Conservation (phyloP, 1,140 invertebrate species). For the Zaprionus davidi region DNA sequence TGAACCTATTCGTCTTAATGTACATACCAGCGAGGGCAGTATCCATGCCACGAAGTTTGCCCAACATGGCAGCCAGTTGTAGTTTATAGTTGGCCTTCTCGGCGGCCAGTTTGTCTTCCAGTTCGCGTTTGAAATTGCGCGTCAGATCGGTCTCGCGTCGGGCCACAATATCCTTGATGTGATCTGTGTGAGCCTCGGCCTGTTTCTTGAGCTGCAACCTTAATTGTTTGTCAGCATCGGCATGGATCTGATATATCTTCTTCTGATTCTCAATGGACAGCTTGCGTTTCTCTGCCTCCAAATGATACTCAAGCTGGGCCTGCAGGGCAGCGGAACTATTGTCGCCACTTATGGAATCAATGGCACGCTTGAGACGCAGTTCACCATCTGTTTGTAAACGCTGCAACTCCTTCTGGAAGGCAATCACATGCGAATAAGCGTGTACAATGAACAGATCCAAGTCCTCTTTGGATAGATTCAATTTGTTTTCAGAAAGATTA, state of each 20-base stretch:
- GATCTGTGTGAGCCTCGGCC: conserved; percentile 92
- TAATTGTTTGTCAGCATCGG: conserved; percentile 90
- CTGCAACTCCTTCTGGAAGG: conserved; percentile 89
- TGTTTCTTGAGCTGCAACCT: conserved; percentile 91
- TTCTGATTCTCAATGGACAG: conserved; percentile 86
- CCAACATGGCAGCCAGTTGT: conserved; percentile 92
- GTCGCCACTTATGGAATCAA: conserved; percentile 86
- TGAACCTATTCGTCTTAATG: neutral
- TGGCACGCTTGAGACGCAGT: conserved; percentile 86
- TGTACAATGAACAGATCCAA: conserved; percentile 89
- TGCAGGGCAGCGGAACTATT: conserved; percentile 83
- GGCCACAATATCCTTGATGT: conserved; percentile 90
- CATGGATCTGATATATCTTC: conserved; percentile 86
- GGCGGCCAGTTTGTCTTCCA: conserved; percentile 89
- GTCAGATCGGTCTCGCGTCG: conserved; percentile 90
- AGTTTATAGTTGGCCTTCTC: conserved; percentile 90
- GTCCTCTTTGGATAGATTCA: conserved; percentile 87
- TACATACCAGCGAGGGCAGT: conserved; percentile 92
- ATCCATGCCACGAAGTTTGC: conserved; percentile 94
- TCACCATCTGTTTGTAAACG: conserved; percentile 88
- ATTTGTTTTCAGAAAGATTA: conserved; percentile 87
- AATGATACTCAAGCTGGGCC: conserved; percentile 85
- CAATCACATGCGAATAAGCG: conserved; percentile 88
- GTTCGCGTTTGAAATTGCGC: conserved; percentile 86
- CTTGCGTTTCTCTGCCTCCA: conserved; percentile 86